Conservation (phyloP, 2,797 vertebrate species). For the Girardinus metallicus region DNA sequence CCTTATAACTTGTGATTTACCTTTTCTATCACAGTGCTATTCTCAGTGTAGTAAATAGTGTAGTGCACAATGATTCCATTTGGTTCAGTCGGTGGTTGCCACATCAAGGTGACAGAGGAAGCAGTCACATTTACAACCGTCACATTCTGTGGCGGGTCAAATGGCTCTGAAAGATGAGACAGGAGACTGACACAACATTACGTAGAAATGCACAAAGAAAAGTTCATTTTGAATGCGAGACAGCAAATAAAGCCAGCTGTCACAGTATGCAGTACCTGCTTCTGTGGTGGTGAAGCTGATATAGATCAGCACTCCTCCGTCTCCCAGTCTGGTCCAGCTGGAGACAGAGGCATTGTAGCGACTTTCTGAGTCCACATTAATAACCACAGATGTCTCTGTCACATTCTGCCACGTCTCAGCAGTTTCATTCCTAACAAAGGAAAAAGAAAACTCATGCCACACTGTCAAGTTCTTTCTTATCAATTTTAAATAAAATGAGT, state of each 20-base stretch:
- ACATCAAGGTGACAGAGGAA: constrained; percentile 86
- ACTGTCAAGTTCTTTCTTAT: constrained; percentile 6
- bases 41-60: constrained; percentile 87
- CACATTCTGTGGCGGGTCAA: constrained; percentile 88
- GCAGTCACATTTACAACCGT: constrained; percentile 81
- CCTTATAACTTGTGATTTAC: constrained; percentile 73
- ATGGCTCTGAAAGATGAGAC: constrained; percentile 82
- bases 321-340: constrained; percentile 90
- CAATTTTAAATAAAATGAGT: constrained; percentile 5
- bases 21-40: constrained; percentile 80
- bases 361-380: constrained; percentile 86
- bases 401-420: constrained; percentile 84
- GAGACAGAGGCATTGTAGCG: constrained; percentile 89
- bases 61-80: constrained; percentile 91
- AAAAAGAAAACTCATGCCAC: not conserved
- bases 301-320: constrained; percentile 85
- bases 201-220: constrained; percentile 1
- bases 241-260: not conserved
- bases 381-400: constrained; percentile 84
- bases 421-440: constrained; percentile 85
- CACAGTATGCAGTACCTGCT: constrained; percentile 81
- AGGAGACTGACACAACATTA: constrained; percentile 11
- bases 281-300: constrained; percentile 86
- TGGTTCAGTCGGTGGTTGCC: constrained; percentile 88
- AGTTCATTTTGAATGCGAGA: not conserved